These are phyloP conservation scores for Pedionomus torquatus DNA, from an alignment of 2,113 vertebrate genomes.

Conservation along the genomic window DNA sequence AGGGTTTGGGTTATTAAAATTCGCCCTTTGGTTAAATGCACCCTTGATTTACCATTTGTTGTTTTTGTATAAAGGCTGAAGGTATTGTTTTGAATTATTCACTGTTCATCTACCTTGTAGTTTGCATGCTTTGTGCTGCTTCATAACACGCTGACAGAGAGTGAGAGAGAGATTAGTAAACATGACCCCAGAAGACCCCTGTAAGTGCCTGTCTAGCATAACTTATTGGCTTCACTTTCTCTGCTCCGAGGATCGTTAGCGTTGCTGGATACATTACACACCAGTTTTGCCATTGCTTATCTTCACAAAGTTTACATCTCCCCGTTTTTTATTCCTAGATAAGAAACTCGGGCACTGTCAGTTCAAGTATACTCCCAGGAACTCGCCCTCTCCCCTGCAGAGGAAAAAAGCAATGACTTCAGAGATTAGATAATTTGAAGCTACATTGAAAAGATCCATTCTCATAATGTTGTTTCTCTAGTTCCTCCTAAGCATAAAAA, in stretches of 20 bases:
- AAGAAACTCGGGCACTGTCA: not conserved
- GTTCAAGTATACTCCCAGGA: not conserved
- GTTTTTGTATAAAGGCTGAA: constrained; percentile 24
- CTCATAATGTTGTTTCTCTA: not conserved
- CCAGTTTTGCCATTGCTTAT: constrained; percentile 10
- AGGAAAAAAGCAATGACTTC: constrained; percentile 16
- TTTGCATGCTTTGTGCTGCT: constrained; percentile 38
- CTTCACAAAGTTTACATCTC: constrained; percentile 42
- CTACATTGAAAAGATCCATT: not conserved
- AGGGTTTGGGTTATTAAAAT: not conserved
- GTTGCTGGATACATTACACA: not conserved
- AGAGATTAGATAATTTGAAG: not conserved
- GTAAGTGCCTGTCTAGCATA: constrained; percentile 68
- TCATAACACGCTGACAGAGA: constrained; percentile 45
- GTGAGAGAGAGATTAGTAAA: constrained; percentile 68
- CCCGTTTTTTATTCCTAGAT: not conserved
- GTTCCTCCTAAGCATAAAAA: constrained; percentile 8
- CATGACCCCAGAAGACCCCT: constrained; percentile 67
- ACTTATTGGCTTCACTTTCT: constrained; percentile 66
- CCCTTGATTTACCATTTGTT: not conserved
- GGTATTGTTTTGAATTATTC: constrained; percentile 10
- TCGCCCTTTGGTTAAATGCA: not conserved
- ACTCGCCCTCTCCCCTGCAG: not conserved
- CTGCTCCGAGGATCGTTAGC: constrained; percentile 33
- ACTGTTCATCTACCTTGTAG: not conserved